Conservation (phyloP, 2,113 vertebrate species). For the Merops nubicus region DNA sequence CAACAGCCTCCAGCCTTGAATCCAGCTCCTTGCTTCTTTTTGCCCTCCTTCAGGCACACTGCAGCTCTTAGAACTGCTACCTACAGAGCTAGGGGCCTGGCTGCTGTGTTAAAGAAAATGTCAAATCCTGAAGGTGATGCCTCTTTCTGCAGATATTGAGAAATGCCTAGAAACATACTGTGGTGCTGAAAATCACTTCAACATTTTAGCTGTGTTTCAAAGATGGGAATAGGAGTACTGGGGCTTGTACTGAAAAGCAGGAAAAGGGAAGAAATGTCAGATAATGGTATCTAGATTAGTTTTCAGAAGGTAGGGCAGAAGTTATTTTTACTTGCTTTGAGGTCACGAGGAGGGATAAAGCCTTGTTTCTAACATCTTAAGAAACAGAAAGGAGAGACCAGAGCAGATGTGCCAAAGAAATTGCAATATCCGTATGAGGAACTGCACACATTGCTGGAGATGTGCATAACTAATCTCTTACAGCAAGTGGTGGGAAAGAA, state of each 20-base stretch:
- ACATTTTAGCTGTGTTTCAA: not conserved
- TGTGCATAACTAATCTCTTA: not conserved
- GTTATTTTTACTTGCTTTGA: not conserved
- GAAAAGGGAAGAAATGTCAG: not conserved
- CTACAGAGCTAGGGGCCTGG: rapidly evolving
- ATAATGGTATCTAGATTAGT: not conserved
- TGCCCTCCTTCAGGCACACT: not conserved
- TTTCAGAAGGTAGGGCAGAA: not conserved
- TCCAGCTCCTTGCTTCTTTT: not conserved
- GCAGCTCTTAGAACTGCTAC: not conserved
- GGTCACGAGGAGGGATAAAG: not conserved
- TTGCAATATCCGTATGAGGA: not conserved
- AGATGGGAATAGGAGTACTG: not conserved
- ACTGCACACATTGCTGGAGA: not conserved
- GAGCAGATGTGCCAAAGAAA: not conserved
- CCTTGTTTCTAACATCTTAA: not conserved
- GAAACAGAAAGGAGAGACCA: not conserved
- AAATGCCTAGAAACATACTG: not conserved
- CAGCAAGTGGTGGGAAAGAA: not conserved
- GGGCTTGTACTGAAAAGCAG: not conserved
- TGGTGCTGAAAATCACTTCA: not conserved
- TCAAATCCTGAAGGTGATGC: not conserved
- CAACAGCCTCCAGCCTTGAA: not conserved
- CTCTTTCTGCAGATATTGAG: not conserved
- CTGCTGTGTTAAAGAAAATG: not conserved